Conservation (phyloP, 2,113 vertebrate genomes). For the Hylia prasina region DNA sequence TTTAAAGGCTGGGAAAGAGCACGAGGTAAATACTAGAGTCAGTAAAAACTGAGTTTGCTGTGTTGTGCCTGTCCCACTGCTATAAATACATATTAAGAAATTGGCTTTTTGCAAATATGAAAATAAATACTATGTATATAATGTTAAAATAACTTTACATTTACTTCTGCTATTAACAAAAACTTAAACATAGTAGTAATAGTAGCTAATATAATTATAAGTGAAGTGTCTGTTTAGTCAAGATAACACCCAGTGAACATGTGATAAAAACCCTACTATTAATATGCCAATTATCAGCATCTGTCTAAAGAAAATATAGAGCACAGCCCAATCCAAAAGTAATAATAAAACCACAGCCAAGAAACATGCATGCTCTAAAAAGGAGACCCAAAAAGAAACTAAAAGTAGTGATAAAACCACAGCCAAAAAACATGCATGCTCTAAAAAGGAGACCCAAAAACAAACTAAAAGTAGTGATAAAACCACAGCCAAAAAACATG, state of each 20-base stretch:
- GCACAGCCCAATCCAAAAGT: not conserved
- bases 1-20: not conserved
- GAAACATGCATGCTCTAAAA: too few relatives aligned
- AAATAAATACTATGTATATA: not conserved
- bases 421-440: too few relatives aligned
- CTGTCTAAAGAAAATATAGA: not conserved
- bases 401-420: too few relatives aligned
- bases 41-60: not conserved
- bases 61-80: conserved; percentile 32
- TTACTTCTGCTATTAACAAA: not conserved
- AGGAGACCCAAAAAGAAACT: too few relatives aligned
- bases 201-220: not conserved
- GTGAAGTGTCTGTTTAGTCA: not conserved
- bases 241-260: not conserved
- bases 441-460: too few relatives aligned
- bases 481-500: not conserved
- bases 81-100: not conserved
- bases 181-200: not conserved
- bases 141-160: not conserved
- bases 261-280: not conserved
- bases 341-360: not conserved
- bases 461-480: not conserved
- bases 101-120: not conserved
- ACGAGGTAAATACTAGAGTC: fast-evolving
- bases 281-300: not conserved